Conservation (phyloP, 2,797 vertebrate species). For the Tolypeutes matacus region DNA sequence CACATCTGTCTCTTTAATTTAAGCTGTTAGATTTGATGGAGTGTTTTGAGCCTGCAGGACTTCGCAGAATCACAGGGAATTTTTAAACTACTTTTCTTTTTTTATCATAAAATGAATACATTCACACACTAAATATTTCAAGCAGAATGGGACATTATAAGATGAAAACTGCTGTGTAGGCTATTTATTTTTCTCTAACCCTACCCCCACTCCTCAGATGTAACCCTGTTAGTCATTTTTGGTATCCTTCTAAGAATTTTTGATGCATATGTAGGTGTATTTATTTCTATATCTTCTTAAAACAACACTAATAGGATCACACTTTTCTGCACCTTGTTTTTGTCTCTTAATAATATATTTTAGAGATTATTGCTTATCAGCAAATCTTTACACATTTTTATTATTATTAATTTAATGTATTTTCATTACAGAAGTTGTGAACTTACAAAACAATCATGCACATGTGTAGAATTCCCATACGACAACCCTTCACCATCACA, state of each 20-base stretch:
- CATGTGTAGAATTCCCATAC: too few species aligned
- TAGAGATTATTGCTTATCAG: constrained; percentile 9
- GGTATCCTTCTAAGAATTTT: background rate
- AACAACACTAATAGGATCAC: background rate
- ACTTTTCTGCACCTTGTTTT: constrained; percentile 32
- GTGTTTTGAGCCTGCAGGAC: constrained; percentile 61
- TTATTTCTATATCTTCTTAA: constrained; percentile 13
- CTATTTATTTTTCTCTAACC: background rate
- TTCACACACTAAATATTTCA: constrained; percentile 57
- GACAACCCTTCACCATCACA: too few species aligned
- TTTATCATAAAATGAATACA: constrained; percentile 48
- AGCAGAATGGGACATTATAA: constrained; percentile 55
- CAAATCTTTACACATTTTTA: constrained; percentile 36
- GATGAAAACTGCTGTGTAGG: constrained; percentile 30
- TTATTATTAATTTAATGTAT: too few species aligned
- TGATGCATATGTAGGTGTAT: background rate
- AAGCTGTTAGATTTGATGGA: constrained; percentile 66
- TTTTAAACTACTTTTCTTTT: constrained; percentile 33
- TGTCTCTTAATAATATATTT: constrained; percentile 4
- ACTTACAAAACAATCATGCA: too few species aligned
- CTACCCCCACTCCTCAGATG: background rate
- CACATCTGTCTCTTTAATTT: constrained; percentile 73
- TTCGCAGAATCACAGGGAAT: constrained; percentile 49
- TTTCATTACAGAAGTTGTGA: too few species aligned
- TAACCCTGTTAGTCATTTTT: constrained; percentile 49